Evolutionary conservation across 2,888 invertebrate species (phyloP).

Genomic region (Anaspis maculata): DNA sequence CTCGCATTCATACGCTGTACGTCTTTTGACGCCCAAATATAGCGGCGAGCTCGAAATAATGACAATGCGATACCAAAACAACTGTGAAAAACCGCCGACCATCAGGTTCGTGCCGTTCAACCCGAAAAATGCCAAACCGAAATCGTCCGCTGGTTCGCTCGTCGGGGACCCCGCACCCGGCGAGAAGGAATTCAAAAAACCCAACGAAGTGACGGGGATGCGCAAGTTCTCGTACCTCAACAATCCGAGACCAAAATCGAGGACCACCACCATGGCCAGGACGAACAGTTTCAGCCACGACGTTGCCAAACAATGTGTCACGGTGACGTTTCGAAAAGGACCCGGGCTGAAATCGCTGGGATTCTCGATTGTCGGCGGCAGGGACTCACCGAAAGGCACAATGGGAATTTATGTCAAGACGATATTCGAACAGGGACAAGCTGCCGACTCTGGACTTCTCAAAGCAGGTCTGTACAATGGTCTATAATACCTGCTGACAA

Average conservation of each 20-base stretch:
- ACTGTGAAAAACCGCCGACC: no score
- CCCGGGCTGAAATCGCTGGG: conserved; percentile 78
- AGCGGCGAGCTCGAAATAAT: conserved; percentile 44
- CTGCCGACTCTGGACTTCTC: conserved; percentile 68
- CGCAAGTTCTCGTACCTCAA: not conserved
- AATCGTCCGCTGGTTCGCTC: no score
- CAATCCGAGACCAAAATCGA: not conserved
- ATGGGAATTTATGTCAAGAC: conserved; percentile 87
- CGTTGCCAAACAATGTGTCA: conserved; percentile 7
- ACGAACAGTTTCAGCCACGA: no score
- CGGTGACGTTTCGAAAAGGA: conserved; percentile 66
- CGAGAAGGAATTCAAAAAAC: conserved; percentile 6
- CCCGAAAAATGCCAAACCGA: no score
- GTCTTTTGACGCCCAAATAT: conserved; percentile 36
- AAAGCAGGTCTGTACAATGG: conserved; percentile 59
- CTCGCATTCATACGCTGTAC: conserved; percentile 55
- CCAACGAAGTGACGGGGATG: not conserved
- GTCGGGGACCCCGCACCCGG: no score
- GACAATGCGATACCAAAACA: no score
- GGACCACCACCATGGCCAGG: not conserved
- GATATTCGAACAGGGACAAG: conserved; percentile 77
- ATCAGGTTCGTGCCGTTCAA: not conserved
- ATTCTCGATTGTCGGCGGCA: conserved; percentile 83
- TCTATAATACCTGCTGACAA: not conserved
- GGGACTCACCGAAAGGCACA: conserved; percentile 74